Evolutionary conservation across 2,797 vertebrate species (phyloP).

Genomic region (Sebastes steindachneri): DNA sequence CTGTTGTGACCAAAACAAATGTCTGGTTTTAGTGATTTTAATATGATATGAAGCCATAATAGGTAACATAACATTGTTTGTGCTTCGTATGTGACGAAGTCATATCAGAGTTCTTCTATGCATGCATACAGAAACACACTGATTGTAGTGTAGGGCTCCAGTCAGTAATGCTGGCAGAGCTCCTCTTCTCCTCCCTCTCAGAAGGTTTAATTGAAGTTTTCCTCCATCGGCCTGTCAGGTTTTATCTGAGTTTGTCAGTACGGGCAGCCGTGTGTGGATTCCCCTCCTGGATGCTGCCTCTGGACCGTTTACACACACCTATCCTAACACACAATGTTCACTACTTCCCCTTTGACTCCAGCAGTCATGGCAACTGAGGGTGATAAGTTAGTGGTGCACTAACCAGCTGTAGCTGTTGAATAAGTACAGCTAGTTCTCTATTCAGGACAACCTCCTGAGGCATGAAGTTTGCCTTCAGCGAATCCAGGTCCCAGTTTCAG

Average conservation of each 20-base stretch:
- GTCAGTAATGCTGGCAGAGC: background rate
- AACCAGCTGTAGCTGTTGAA: conserved; percentile 9
- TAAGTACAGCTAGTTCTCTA: background rate
- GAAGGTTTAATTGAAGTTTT: conserved; percentile 25
- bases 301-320: conserved; percentile 4
- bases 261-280: conserved; percentile 5
- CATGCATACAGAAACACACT: background rate
- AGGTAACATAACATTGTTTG: background rate
- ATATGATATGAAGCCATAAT: background rate
- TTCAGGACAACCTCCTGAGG: background rate
- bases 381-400: background rate
- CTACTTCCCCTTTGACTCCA: background rate
- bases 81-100: background rate
- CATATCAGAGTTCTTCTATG: background rate
- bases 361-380: background rate
- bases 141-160: background rate
- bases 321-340: background rate
- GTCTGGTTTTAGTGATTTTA: no score
- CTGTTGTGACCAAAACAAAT: no score
- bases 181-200: background rate
- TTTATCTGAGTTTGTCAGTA: conserved; percentile 40
- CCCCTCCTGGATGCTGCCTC: conserved; percentile 14
- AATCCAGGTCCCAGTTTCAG: conserved; percentile 3
- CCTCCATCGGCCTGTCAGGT: conserved; percentile 2
- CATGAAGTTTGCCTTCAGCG: background rate